Evolutionary conservation across 2,888 invertebrate species (phyloP), one percentile per base, ranked within the genome.

Genomic region (Ectemnius continuus): DNA sequence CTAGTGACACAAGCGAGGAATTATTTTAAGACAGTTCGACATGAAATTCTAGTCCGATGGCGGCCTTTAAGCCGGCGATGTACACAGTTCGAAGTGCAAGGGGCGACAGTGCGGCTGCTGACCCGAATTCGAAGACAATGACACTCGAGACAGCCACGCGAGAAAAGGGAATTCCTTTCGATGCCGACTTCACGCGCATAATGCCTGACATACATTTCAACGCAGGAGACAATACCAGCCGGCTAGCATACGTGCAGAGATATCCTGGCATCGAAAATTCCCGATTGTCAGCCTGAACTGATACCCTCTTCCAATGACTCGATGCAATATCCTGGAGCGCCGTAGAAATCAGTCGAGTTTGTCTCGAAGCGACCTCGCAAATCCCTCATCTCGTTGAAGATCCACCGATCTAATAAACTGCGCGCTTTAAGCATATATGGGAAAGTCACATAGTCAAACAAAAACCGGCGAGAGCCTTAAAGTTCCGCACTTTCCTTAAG

Each of bases 71-170:
- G 8, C 36, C 36, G 36, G 4, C 8, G 36, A 36, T 36, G 36
- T 36, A 11, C 11, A 36, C 18, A 4, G 36, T 6, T 28, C 36
- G 36, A 11, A 8, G 23, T 26, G 52, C 64, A 36, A 62, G 3
- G 11, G 36, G 11, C 36, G 26, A 62, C 45, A 20, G n/a, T 23
- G 23, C 20, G 65, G 18, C 47, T 52, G 64, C 28, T 73, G 84
- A 85, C 83, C 84, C 78, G 82, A 77, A 84, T 86, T 80, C 78
- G 56, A 70, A 81, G 73, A 84, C 85, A 83, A 86, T 79, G 76
- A 71, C 60, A 52, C 63, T 48, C 70, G 64, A 70, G 74, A 79
- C 69, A 73, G 47, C 47, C 67, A 59, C 45, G 75, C 57, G 75
- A 77, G 81, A 75, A 60, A 64, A 63, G 74, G 69, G 70, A 65